Base-by-base conservation (phyloP, 2,113 vertebrate species). In the Mixornis gularis region DNA sequence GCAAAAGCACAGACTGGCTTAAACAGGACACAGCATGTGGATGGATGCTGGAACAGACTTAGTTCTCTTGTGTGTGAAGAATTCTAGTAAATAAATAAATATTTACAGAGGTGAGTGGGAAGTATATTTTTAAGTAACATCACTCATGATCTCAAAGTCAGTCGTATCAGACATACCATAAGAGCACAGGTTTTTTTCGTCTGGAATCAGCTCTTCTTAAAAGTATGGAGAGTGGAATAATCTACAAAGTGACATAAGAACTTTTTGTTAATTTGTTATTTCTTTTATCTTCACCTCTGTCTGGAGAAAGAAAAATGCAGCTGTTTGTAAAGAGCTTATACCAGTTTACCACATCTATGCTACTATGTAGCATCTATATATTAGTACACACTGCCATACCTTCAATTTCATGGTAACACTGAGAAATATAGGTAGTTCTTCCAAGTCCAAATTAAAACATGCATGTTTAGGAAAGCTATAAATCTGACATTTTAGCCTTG, bases 1-100 rank as follows among this genome's bases (percentile, higher is more conserved):
- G 88, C 0, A 10, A 66, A 91, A 90, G 13, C 27, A 85, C 46
- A 13, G 11, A 43, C 14, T 55, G 13, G 6, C 16, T 87, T 77
- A 65, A 9, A 22, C 55, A 60, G 55, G 66, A 69, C 83, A 93
- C 16, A 84, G 38, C 53, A 74, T 70, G 55, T 48, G 16, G 71
- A 62, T 44, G 76, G 59, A 79, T 73, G 59, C 60, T 95, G 78
- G 62, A 97, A 93, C 52, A 89, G 58, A 82, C 56, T 85, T 92
- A 63, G 27, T 92, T 84, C 70, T 81, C 15, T 38, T 78, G 52
- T 89, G 60, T 29, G 41, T 40, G 59, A 44, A 30, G 24, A 86
- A 53, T 63, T 66, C 41, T 4, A 70, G 20, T 19, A 77, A 81
- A 78, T 34, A 85, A 87, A 66, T 13, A 72, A 52, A 70, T 21